A percentile compares a stretch with the other conserved stretches of the same genome.
Evolutionary conservation across 2,888 invertebrate genomes (phyloP).

Genomic region (Drosophila merina): DNA sequence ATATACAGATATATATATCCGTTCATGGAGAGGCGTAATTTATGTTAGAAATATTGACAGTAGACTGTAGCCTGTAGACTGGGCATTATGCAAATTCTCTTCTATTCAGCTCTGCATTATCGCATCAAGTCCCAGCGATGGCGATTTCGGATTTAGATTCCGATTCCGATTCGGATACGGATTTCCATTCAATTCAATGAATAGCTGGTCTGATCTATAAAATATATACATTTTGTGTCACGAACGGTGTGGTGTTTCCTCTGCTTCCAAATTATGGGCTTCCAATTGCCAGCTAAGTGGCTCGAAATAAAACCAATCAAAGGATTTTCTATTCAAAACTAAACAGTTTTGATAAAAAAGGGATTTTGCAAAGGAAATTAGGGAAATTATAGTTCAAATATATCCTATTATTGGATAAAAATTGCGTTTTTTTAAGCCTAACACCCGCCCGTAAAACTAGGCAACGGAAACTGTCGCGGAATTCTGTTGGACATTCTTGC

Average conservation of each 20-base stretch:
- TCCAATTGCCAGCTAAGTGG: not conserved
- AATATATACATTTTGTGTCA: not conserved
- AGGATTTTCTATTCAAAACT: not conserved
- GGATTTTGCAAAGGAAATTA: too few species aligned
- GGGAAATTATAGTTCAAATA: too few species aligned
- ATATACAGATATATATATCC: slow-evolving; percentile 9
- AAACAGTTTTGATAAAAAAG: not conserved
- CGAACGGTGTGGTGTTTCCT: too few species aligned
- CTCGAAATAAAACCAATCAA: not conserved
- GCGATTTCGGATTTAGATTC: not conserved
- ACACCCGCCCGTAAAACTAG: slow-evolving; percentile 51
- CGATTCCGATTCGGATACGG: not conserved
- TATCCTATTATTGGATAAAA: too few species aligned
- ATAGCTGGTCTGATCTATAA: not conserved
- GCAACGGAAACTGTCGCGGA: slow-evolving; percentile 31
- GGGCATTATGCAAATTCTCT: slow-evolving; percentile 29
- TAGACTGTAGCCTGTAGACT: not conserved
- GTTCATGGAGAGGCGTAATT: slow-evolving; percentile 60
- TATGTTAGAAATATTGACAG: slow-evolving; percentile 71
- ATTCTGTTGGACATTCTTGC: slow-evolving; percentile 14
- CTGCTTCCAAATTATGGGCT: too few species aligned
- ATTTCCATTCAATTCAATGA: not conserved
- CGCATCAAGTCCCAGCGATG: slow-evolving; percentile 20
- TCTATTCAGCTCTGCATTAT: slow-evolving; percentile 25
- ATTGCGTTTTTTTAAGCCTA: too few species aligned